phyloP scores from a whole-genome alignment of 2,113 vertebrate species.

The Xenus cinereus region DNA sequence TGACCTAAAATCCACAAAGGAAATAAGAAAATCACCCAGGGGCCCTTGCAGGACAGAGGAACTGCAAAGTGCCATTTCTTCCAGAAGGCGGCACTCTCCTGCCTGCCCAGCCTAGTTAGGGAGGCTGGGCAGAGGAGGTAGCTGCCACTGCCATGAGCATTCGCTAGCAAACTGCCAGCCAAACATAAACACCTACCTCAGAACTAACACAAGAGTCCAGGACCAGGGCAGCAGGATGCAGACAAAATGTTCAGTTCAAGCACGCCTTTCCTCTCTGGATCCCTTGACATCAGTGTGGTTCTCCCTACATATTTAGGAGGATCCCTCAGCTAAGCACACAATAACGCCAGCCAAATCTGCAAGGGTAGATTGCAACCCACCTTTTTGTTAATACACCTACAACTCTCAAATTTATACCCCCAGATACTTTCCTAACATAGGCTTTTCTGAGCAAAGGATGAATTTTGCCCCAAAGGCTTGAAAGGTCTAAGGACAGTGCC shows the following conservation, averaged over 20 bases:
- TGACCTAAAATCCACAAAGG: neutral
- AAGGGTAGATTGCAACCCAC: neutral
- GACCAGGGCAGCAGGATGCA: neutral
- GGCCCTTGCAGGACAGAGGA: neutral
- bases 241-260: neutral
- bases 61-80: neutral
- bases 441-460: neutral
- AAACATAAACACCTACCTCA: neutral
- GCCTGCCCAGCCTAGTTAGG: neutral
- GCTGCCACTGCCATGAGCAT: neutral
- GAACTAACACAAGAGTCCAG: neutral
- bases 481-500: neutral
- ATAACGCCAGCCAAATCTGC: neutral
- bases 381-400: neutral
- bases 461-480: neutral
- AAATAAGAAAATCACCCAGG: neutral
- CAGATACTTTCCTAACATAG: neutral
- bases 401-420: neutral
- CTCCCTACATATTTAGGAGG: neutral
- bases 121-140: neutral
- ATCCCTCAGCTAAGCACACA: neutral
- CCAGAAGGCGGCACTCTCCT: neutral
- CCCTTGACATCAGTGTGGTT: neutral
- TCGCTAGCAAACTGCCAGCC: neutral
- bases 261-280: neutral